phyloP scores from a whole-genome alignment of 2,113 vertebrate genomes.

The Cettia cetti region DNA sequence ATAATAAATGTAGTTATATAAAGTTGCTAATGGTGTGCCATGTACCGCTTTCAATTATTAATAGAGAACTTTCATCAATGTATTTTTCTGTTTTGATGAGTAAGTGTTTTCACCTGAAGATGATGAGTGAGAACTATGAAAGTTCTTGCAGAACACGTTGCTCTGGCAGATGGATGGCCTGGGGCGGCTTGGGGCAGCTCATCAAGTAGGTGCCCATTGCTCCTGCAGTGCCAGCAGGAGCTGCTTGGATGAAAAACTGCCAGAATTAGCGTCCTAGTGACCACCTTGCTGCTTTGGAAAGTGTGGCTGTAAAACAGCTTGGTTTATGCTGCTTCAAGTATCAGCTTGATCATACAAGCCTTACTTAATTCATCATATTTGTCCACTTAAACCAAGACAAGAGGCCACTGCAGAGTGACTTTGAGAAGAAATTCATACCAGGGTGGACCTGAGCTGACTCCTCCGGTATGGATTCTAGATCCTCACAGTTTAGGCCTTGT shows the following conservation, averaged over 20 bases:
- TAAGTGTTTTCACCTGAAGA: constrained; percentile 4
- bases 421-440: not conserved
- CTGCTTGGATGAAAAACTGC: not conserved
- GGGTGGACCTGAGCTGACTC: not conserved
- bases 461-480: rapidly evolving
- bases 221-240: not conserved
- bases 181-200: rapidly evolving
- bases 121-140: not conserved
- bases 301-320: not conserved
- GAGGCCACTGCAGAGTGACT: not conserved
- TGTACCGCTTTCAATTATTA: not conserved
- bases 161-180: not conserved
- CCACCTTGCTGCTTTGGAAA: not conserved
- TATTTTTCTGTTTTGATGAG: constrained; percentile 13
- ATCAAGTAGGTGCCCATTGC: not conserved
- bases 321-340: not conserved
- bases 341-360: not conserved
- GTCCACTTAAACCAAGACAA: not conserved
- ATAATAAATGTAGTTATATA: not conserved
- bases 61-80: constrained; percentile 1
- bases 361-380: not conserved
- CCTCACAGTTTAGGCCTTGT: not conserved
- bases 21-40: not conserved
- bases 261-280: not conserved
- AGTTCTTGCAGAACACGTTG: rapidly evolving